These are phyloP conservation scores for Aeoliscus strigatus DNA, from an alignment of 2,797 vertebrate genomes.

Conservation along the genomic window DNA sequence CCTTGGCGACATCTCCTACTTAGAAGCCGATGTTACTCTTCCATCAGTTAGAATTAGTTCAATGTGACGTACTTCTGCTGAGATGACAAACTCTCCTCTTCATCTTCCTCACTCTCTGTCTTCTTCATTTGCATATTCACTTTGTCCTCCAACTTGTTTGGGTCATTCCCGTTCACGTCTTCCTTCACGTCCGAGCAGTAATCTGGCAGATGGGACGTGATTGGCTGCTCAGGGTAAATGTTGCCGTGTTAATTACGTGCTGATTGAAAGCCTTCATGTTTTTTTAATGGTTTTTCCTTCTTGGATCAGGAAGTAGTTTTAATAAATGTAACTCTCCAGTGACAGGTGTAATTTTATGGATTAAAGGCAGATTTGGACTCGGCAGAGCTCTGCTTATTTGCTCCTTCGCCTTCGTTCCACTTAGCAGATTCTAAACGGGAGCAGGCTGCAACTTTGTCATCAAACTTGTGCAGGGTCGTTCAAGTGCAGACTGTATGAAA, in stretches of 20 bases:
- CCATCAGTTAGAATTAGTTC: no score
- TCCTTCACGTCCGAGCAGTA: slow-evolving; percentile 67
- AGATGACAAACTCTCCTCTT: no score
- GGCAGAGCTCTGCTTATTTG: slow-evolving; percentile 54
- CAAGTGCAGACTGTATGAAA: slow-evolving; percentile 33
- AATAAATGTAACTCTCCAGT: slow-evolving; percentile 79
- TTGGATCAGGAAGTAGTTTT: slow-evolving; percentile 74
- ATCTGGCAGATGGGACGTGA: slow-evolving; percentile 69
- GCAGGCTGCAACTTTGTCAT: slow-evolving; percentile 46
- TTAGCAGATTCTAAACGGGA: slow-evolving; percentile 36
- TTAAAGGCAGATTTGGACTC: slow-evolving; percentile 66
- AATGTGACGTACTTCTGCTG: no score
- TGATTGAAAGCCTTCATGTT: slow-evolving; percentile 68
- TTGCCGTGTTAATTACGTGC: slow-evolving; percentile 76
- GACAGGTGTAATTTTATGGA: slow-evolving; percentile 85
- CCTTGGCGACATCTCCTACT: no score
- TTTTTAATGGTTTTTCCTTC: slow-evolving; percentile 71
- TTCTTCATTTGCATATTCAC: slow-evolving; percentile 55
- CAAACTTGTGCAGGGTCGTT: slow-evolving; percentile 38
- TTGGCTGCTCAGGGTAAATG: slow-evolving; percentile 58
- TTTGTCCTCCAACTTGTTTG: slow-evolving; percentile 56
- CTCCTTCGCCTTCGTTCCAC: slow-evolving; percentile 52
- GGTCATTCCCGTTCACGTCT: slow-evolving; percentile 66
- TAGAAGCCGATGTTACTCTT: no score
- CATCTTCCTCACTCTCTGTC: slow-evolving; percentile 1